These are phyloP conservation scores for Onychostoma macrolepis DNA, from an alignment of 2,113 vertebrate genomes.

Conservation along the genomic window DNA sequence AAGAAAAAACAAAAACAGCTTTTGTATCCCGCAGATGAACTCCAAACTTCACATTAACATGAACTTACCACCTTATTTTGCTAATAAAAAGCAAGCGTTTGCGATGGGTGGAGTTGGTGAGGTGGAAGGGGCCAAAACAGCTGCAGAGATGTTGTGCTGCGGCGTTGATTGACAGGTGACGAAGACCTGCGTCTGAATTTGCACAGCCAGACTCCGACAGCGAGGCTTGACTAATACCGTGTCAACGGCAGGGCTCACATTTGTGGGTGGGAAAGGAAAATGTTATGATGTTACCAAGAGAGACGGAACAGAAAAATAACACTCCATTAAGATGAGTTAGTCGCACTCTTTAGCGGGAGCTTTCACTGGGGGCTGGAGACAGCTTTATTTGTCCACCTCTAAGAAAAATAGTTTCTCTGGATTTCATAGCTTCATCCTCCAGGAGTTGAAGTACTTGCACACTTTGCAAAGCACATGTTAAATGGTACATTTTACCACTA, in stretches of 20 bases:
- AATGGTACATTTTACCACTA: constrained; percentile 18
- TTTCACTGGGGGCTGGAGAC: constrained; percentile 22
- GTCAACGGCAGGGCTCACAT: constrained; percentile 45
- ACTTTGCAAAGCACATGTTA: background rate
- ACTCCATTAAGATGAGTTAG: constrained; percentile 53
- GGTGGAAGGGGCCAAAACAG: constrained; percentile 38
- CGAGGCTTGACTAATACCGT: constrained; percentile 48
- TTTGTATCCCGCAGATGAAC: constrained; percentile 41
- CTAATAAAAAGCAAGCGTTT: constrained; percentile 18
- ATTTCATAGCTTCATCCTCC: constrained; percentile 31
- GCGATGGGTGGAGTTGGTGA: constrained; percentile 5
- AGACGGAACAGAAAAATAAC: constrained; percentile 59
- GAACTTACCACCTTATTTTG: constrained; percentile 39
- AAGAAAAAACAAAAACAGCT: constrained; percentile 42
- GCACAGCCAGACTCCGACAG: constrained; percentile 43
- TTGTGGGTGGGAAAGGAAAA: constrained; percentile 57
- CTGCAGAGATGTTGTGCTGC: constrained; percentile 41
- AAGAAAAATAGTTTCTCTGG: constrained; percentile 40
- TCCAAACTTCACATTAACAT: constrained; percentile 44
- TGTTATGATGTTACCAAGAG: constrained; percentile 59
- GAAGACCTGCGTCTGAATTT: constrained; percentile 29
- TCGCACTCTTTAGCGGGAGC: constrained; percentile 16
- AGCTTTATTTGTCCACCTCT: constrained; percentile 28
- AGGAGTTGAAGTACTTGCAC: constrained; percentile 18
- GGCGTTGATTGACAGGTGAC: constrained; percentile 47